These are phyloP conservation scores for Drosophila ironensis DNA, from an alignment of 1,140 invertebrate genomes.

Conservation along the genomic window DNA sequence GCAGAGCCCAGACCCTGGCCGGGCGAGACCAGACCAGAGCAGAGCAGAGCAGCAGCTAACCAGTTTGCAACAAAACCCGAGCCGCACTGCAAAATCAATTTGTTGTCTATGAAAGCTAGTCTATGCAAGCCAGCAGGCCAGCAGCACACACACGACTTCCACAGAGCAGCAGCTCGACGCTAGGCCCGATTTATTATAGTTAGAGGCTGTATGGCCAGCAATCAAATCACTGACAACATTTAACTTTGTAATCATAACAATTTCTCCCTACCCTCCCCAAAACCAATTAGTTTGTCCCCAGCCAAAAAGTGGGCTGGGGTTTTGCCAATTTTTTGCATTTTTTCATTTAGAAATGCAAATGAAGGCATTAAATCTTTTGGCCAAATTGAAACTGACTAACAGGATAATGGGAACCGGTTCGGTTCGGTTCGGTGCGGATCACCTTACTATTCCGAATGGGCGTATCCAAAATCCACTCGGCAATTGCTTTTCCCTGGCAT, in stretches of 20 bases:
- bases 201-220: slow-evolving; percentile 44
- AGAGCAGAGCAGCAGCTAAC: slow-evolving; percentile 24
- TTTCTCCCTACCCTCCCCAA: slow-evolving; percentile 41
- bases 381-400: slow-evolving; percentile 73
- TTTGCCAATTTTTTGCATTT: slow-evolving; percentile 26
- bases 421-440: slow-evolving; percentile 5
- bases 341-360: slow-evolving; percentile 78
- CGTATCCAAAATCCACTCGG: slow-evolving; percentile 25
- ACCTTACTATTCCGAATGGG: background rate
- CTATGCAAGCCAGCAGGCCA: no score
- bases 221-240: slow-evolving; percentile 75
- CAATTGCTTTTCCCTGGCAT: slow-evolving; percentile 18
- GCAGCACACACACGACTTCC: no score
- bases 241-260: slow-evolving; percentile 79
- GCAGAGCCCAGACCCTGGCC: slow-evolving; percentile 2
- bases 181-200: slow-evolving; percentile 46
- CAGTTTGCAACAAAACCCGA: slow-evolving; percentile 56
- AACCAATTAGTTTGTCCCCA: slow-evolving; percentile 64
- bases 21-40: slow-evolving; percentile 1
- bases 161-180: no score
- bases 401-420: slow-evolving; percentile 59
- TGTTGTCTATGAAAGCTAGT: slow-evolving; percentile 24
- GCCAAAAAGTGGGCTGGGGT: slow-evolving; percentile 53
- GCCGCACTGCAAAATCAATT: slow-evolving; percentile 51
- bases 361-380: slow-evolving; percentile 72